A percentile compares a stretch with the other conserved stretches of the same genome.
These are phyloP conservation scores for Drosophila bifasciata DNA, from an alignment of 1,140 invertebrate genomes.

Conservation along the genomic window DNA sequence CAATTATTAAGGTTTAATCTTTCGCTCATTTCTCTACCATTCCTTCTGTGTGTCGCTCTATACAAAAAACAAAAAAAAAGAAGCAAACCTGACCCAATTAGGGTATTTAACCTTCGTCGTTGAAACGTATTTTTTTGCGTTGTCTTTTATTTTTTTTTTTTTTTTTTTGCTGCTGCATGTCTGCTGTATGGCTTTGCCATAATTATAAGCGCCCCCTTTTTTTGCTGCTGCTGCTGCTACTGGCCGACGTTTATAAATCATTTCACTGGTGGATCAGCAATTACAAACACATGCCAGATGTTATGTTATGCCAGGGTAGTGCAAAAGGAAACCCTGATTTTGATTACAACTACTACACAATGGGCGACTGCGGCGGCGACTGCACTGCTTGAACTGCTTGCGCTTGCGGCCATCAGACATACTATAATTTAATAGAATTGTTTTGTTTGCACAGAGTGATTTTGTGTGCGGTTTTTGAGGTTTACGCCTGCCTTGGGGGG, in stretches of 20 bases:
- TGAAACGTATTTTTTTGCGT: slow-evolving; percentile 8
- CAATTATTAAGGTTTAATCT: too few species aligned
- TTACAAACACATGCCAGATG: slow-evolving; percentile 53
- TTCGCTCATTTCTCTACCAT: too few species aligned
- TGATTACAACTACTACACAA: slow-evolving; percentile 40
- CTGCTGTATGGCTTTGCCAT: neutral
- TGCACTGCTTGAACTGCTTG: too few species aligned
- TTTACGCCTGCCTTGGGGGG: slow-evolving; percentile 22
- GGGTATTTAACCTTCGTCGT: slow-evolving; percentile 26
- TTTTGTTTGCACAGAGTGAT: slow-evolving; percentile 38
- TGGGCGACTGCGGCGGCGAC: slow-evolving; percentile 9
- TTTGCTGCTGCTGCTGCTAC: neutral
- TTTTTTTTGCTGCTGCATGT: neutral
- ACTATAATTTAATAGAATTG: slow-evolving; percentile 63
- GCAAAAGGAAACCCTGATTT: slow-evolving; percentile 41
- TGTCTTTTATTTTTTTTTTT: too few species aligned
- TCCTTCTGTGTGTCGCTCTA: too few species aligned
- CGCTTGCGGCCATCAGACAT: slow-evolving; percentile 18
- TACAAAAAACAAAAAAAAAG: too few species aligned
- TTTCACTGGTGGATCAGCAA: slow-evolving; percentile 51
- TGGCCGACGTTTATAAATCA: slow-evolving; percentile 31
- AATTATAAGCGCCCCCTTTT: slow-evolving; percentile 24
- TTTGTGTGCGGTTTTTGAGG: slow-evolving; percentile 44
- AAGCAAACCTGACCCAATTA: slow-evolving; percentile 26
- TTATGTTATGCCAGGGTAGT: neutral